Percentiles rank a stretch among this genome's conserved stretches.
These are phyloP conservation scores for Drosophila watanabei DNA, from an alignment of 1,140 invertebrate genomes.

Conservation along the genomic window DNA sequence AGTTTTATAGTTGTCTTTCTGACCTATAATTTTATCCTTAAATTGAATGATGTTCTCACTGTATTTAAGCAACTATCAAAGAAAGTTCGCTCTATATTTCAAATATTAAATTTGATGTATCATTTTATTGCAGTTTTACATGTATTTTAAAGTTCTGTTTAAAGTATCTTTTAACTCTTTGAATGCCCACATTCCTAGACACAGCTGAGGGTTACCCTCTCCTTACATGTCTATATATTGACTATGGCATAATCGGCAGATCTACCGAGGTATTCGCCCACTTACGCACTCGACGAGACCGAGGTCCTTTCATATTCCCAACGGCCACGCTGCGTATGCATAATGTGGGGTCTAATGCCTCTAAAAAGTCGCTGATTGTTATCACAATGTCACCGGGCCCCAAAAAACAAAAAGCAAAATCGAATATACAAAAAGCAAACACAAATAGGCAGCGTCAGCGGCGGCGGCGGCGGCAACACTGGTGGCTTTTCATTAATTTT, in stretches of 20 bases:
- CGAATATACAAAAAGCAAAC: slow-evolving; percentile 65
- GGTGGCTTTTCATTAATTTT: slow-evolving; percentile 80
- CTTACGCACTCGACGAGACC: slow-evolving; percentile 15
- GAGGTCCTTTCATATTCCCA: slow-evolving; percentile 29
- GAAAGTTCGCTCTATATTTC: no score
- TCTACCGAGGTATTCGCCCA: slow-evolving; percentile 13
- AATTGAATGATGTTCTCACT: neutral
- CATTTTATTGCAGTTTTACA: neutral
- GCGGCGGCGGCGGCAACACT: slow-evolving; percentile 11
- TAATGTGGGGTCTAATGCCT: slow-evolving; percentile 64
- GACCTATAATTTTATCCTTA: no score
- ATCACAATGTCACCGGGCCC: slow-evolving; percentile 62
- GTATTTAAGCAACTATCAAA: no score
- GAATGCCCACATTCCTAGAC: neutral
- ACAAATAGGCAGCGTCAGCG: slow-evolving; percentile 46
- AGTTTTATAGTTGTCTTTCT: neutral
- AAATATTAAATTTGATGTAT: no score
- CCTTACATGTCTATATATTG: slow-evolving; percentile 43
- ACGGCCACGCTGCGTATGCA: slow-evolving; percentile 54
- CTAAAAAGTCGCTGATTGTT: slow-evolving; percentile 70
- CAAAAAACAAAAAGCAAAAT: slow-evolving; percentile 55
- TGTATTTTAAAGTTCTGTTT: neutral
- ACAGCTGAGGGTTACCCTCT: neutral
- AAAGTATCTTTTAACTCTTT: slow-evolving; percentile 9
- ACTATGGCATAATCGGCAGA: slow-evolving; percentile 29